These are phyloP conservation scores for Tonatia bakeri DNA, from an alignment of 2,113 vertebrate genomes.

Conservation along the genomic window DNA sequence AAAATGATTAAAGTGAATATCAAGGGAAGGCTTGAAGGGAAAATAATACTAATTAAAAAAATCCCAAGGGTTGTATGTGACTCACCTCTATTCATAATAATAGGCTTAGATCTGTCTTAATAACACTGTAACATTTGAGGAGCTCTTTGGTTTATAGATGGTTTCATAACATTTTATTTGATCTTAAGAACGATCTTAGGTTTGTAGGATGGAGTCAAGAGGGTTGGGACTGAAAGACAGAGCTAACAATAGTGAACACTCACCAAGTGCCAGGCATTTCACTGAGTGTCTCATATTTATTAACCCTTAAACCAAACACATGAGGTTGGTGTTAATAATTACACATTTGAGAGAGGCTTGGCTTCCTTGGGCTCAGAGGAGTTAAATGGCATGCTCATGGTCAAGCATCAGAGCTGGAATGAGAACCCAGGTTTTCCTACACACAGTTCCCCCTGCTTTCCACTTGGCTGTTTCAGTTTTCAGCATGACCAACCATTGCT, in stretches of 20 bases:
- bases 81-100: neutral
- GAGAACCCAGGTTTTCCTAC: neutral
- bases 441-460: neutral
- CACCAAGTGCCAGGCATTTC: neutral
- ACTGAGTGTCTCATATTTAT: neutral
- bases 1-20: slow-evolving; percentile 38
- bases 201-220: slow-evolving; percentile 24
- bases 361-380: neutral
- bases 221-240: neutral
- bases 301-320: neutral
- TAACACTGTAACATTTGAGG: slow-evolving; percentile 13
- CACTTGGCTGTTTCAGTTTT: neutral
- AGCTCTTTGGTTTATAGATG: neutral
- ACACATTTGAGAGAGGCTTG: neutral
- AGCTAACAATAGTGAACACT: slow-evolving; percentile 45
- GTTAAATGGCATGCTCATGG: neutral
- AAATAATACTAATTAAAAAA: slow-evolving; percentile 1
- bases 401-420: neutral
- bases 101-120: slow-evolving; percentile 17
- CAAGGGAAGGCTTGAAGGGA: neutral
- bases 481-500: neutral
- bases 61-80: neutral
- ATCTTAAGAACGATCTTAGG: slow-evolving; percentile 30
- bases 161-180: slow-evolving; percentile 52
- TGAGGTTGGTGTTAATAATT: neutral